These are phyloP conservation scores for Urocolius indicus DNA, from an alignment of 2,113 vertebrate genomes.

Conservation along the genomic window DNA sequence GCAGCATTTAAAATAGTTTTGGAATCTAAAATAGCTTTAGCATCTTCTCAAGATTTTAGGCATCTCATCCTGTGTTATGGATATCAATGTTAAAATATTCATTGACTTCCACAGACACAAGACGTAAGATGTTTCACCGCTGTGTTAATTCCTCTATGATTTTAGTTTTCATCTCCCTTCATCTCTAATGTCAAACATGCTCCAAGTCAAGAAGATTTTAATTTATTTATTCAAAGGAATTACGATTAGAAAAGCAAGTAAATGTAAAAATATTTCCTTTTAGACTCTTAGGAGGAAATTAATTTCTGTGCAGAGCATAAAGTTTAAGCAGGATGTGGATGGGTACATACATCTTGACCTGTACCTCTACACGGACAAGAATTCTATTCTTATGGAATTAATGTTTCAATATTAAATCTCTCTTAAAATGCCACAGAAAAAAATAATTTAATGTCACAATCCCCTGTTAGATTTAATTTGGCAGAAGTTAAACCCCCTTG, in stretches of 20 bases:
- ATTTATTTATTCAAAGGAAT: neutral
- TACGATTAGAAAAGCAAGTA: neutral
- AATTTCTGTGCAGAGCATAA: neutral
- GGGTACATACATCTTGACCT: neutral
- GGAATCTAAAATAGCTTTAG: neutral
- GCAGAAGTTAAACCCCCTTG: too few relatives aligned
- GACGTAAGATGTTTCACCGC: too few relatives aligned
- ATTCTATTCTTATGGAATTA: neutral
- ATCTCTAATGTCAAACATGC: neutral
- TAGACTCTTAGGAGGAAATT: neutral
- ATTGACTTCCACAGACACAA: neutral
- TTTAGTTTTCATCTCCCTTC: neutral
- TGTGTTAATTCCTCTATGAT: neutral
- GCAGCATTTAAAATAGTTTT: too few relatives aligned
- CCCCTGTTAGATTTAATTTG: too few relatives aligned
- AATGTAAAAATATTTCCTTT: neutral
- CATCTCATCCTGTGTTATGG: neutral
- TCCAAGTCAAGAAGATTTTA: neutral
- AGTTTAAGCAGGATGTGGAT: neutral
- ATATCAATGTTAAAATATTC: neutral
- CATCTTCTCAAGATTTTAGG: neutral
- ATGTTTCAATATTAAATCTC: neutral
- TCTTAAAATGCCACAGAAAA: neutral
- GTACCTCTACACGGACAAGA: neutral
- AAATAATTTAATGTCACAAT: neutral